Percentiles rank a stretch among this genome's conserved stretches.
phyloP scores from a whole-genome alignment of 2,797 vertebrate genomes.

The Danio tinwini region DNA sequence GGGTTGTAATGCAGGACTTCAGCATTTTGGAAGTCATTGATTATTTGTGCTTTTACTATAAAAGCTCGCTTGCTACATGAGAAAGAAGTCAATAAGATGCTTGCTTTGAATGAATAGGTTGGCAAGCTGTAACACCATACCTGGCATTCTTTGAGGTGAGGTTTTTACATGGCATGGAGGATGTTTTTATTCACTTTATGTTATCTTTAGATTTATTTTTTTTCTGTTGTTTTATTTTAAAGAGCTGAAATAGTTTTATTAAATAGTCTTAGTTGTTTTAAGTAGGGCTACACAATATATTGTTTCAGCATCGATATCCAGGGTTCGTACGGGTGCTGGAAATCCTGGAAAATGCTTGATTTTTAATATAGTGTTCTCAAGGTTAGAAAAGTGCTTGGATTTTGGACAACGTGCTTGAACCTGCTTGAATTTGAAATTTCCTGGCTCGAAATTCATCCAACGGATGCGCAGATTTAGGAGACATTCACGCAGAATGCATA shows the following conservation, averaged over 20 bases:
- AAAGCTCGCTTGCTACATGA: constrained; percentile 45
- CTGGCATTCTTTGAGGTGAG: constrained; percentile 1
- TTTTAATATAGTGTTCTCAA: too few species aligned
- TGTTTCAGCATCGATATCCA: too few species aligned
- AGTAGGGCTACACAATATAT: not conserved
- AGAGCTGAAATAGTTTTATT: too few species aligned
- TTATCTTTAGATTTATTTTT: not conserved
- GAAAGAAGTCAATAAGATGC: constrained; percentile 53
- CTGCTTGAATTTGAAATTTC: too few species aligned
- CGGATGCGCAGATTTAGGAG: too few species aligned
- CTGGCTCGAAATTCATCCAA: too few species aligned
- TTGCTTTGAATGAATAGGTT: constrained; percentile 48
- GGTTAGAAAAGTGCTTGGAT: too few species aligned
- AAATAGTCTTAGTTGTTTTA: not conserved
- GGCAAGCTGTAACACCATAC: constrained; percentile 14
- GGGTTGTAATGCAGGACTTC: constrained; percentile 43
- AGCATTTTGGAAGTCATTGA: constrained; percentile 58
- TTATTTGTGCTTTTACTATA: constrained; percentile 45
- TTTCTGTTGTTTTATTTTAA: too few species aligned
- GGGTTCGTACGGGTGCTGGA: too few species aligned
- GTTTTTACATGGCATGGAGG: constrained; percentile 17
- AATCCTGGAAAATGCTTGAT: too few species aligned
- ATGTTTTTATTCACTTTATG: constrained; percentile 11
- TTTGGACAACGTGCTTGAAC: too few species aligned
- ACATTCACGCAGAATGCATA: too few species aligned